These are phyloP conservation scores for Ginglymostoma cirratum DNA, from an alignment of 2,113 vertebrate genomes.

Conservation along the genomic window DNA sequence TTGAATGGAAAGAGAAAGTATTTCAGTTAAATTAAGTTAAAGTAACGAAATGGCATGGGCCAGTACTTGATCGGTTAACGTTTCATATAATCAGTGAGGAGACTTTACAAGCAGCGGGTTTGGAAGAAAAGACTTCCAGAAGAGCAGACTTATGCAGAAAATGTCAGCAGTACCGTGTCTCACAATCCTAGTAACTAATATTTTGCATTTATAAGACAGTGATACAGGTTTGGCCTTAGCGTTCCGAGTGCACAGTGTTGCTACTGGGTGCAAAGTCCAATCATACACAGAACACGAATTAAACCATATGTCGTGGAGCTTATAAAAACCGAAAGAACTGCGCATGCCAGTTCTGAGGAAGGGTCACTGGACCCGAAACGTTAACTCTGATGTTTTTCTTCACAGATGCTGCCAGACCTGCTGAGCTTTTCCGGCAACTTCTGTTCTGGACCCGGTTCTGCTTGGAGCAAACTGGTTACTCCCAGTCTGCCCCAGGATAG, in stretches of 20 bases:
- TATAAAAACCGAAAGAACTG: too few relatives aligned
- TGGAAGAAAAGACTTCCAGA: neutral
- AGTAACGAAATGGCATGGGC: too few relatives aligned
- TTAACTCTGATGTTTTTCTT: too few relatives aligned
- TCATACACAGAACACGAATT: neutral
- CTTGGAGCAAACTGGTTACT: neutral
- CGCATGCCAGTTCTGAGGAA: too few relatives aligned
- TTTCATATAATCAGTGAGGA: neutral
- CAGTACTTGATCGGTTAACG: neutral
- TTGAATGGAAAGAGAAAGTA: neutral
- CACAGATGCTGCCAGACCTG: too few relatives aligned
- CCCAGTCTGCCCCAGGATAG: neutral
- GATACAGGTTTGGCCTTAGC: neutral
- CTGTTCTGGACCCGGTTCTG: neutral
- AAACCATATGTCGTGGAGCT: neutral
- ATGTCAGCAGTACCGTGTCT: neutral
- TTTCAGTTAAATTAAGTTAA: neutral
- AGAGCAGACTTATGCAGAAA: neutral
- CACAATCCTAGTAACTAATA: neutral
- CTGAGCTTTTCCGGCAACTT: too few relatives aligned
- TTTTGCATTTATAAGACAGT: neutral
- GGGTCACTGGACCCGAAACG: too few relatives aligned
- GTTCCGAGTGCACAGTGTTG: neutral
- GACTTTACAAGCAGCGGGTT: neutral
- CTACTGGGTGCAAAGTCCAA: neutral